A percentile compares a stretch with the other conserved stretches of the same genome.
Conservation (phyloP, 30 jellyfish, hydroid and myxozoan genomes). For the Turritopsis dohrnii region DNA sequence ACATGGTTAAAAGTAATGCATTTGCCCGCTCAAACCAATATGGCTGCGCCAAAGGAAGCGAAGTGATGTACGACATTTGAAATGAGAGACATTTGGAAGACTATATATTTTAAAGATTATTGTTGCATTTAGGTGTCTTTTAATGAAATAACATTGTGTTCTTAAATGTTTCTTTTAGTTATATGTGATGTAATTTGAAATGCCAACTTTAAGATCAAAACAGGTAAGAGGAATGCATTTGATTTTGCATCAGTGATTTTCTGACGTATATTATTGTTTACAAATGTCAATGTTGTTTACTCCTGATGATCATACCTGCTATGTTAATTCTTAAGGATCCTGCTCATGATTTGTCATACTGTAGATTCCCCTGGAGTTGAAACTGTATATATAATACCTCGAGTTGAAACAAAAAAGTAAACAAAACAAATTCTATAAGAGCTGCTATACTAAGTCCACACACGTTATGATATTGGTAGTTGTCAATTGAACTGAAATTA, state of each 20-base stretch:
- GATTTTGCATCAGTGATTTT: background rate
- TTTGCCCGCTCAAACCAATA: background rate
- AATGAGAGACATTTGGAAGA: background rate
- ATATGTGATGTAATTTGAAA: background rate
- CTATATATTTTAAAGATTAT: background rate
- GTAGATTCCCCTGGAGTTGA: background rate
- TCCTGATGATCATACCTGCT: background rate
- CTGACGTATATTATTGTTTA: background rate
- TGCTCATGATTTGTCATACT: background rate
- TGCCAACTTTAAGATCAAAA: background rate
- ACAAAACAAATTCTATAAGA: background rate
- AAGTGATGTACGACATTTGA: background rate
- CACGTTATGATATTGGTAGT: background rate
- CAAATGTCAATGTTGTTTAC: background rate
- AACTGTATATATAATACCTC: background rate
- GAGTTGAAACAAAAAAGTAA: background rate
- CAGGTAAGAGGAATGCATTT: background rate
- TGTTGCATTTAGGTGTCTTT: background rate
- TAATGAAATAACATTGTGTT: background rate
- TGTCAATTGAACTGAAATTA: background rate
- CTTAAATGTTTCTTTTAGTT: background rate
- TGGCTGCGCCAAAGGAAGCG: background rate
- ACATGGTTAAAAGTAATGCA: background rate
- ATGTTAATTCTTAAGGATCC: background rate
- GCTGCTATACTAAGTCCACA: background rate